Percentiles rank a stretch among this genome's conserved stretches.
Evolutionary conservation across 2,113 vertebrate genomes (phyloP).

Genomic region (Pollachius pollachius): DNA sequence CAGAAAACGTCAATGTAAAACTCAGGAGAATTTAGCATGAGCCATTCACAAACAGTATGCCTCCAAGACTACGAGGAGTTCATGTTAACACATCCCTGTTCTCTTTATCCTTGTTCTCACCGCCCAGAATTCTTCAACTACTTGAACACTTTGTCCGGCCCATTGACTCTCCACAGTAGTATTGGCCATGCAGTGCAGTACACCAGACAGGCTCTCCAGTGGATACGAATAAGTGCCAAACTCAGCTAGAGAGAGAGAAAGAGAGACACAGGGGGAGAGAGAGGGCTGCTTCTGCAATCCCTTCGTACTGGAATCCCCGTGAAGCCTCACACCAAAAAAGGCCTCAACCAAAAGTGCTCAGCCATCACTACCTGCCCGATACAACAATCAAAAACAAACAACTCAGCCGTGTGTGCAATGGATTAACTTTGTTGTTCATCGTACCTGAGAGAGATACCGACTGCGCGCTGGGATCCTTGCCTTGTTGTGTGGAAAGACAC

Average conservation of each 20-base stretch:
- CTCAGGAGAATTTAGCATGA: too few species aligned
- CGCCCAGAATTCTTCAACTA: conserved; percentile 97
- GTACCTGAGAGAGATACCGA: neutral
- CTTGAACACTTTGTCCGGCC: conserved; percentile 92
- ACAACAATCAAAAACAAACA: neutral
- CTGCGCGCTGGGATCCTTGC: neutral
- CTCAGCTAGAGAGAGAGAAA: conserved; percentile 78
- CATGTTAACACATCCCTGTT: too few species aligned
- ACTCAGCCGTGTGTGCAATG: neutral
- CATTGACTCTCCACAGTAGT: conserved; percentile 94
- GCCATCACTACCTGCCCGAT: neutral
- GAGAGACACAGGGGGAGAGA: neutral
- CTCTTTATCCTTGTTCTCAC: conserved; percentile 31
- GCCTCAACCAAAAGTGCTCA: neutral
- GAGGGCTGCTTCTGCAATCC: conserved; percentile 13
- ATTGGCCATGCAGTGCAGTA: conserved; percentile 94
- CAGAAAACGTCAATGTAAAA: too few species aligned
- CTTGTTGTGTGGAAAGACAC: conserved; percentile 13
- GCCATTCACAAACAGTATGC: too few species aligned
- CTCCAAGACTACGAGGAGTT: too few species aligned
- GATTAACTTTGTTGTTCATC: neutral
- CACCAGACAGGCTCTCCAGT: conserved; percentile 94
- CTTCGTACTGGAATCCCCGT: conserved; percentile 11
- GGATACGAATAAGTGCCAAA: conserved; percentile 90
- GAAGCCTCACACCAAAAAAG: neutral